Conservation (phyloP, 2,797 vertebrate genomes). For the Pelodytes ibericus region DNA sequence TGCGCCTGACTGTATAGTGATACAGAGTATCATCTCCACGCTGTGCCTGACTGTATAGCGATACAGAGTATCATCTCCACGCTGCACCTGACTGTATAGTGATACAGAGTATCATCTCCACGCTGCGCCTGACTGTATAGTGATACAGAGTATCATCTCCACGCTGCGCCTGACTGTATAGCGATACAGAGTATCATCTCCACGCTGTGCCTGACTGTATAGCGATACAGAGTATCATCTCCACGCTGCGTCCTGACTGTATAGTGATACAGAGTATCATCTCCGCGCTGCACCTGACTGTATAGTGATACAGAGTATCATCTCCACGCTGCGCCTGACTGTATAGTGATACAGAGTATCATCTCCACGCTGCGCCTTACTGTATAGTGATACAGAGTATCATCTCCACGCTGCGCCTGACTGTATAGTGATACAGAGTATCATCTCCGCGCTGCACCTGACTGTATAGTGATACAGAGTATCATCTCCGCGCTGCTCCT, state of each 20-base stretch:
- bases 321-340: no score
- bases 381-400: background rate
- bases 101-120: background rate
- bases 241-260: no score
- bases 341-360: background rate
- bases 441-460: background rate
- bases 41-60: background rate
- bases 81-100: background rate
- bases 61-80: background rate
- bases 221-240: background rate
- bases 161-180: background rate
- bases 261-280: background rate
- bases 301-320: background rate
- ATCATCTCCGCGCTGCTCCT: no score
- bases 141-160: background rate
- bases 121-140: background rate
- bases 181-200: background rate
- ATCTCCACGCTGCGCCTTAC: background rate
- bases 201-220: background rate
- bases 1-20: background rate
- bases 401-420: no score
- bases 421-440: background rate
- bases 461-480: background rate
- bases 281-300: background rate
- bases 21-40: background rate